A percentile compares a stretch with the other conserved stretches of the same genome.
These are phyloP conservation scores for Platyscapa corneri DNA, from an alignment of 1,140 invertebrate species.

Conservation along the genomic window DNA sequence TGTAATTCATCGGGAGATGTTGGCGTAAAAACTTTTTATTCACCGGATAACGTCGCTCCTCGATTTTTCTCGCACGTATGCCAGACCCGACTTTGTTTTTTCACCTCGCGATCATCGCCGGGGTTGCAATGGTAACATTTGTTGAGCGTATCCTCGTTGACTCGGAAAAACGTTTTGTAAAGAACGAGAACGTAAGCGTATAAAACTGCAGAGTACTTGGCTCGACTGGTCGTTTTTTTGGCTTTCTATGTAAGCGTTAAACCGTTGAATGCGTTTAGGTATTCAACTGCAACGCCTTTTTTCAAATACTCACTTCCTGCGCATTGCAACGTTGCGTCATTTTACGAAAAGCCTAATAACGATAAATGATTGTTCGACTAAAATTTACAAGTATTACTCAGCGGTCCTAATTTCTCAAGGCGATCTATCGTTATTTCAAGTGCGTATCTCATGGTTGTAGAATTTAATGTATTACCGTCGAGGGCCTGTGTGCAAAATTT, in stretches of 20 bases:
- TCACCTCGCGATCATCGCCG: background rate
- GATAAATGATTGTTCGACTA: no score
- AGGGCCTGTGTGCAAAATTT: no score
- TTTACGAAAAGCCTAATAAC: no score
- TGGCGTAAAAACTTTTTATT: conserved; percentile 28
- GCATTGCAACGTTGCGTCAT: background rate
- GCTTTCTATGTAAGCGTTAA: background rate
- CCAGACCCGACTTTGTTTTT: background rate
- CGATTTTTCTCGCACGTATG: conserved; percentile 2
- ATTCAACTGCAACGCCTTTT: background rate
- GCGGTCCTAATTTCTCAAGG: background rate
- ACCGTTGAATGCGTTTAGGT: background rate
- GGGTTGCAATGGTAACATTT: background rate
- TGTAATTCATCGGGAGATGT: conserved; percentile 24
- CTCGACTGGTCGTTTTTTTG: background rate
- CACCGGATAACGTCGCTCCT: background rate
- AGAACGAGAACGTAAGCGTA: background rate
- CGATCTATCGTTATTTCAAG: background rate
- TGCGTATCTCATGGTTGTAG: no score
- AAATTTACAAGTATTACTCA: no score
- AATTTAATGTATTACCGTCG: no score
- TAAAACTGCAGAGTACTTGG: background rate
- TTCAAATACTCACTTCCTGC: background rate
- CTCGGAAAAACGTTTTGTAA: background rate
- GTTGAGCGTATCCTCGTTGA: background rate